phyloP scores from a whole-genome alignment of 2,888 invertebrate genomes.

The Notodonta dromedarius region DNA sequence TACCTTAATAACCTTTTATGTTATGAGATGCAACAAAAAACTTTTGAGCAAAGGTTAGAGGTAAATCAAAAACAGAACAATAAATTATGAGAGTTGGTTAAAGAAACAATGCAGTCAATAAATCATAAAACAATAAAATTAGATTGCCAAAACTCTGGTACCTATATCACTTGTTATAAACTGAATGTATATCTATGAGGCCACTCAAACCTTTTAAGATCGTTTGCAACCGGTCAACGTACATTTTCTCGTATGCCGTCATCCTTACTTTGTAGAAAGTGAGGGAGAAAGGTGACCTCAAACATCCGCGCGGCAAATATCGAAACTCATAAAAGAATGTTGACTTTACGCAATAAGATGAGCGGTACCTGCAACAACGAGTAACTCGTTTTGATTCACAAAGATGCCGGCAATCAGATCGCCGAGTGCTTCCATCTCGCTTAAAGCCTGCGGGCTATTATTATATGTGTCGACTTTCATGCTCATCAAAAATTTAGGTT shows the following conservation, averaged over 20 bases:
- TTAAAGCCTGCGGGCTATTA: background rate
- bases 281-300: conserved; percentile 61
- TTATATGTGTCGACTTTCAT: background rate
- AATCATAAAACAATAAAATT: too few species aligned
- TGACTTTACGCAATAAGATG: conserved; percentile 51
- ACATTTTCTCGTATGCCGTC: conserved; percentile 20
- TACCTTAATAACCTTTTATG: too few species aligned
- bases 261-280: conserved; percentile 60
- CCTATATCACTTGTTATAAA: too few species aligned
- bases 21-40: too few species aligned
- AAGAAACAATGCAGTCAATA: too few species aligned
- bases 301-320: conserved; percentile 53
- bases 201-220: background rate
- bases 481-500: background rate
- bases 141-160: too few species aligned
- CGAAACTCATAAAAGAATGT: conserved; percentile 47
- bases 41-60: too few species aligned
- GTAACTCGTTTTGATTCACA: conserved; percentile 8
- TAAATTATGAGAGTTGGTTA: too few species aligned
- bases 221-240: background rate
- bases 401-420: background rate
- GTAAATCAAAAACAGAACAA: too few species aligned
- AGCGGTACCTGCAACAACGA: conserved; percentile 19
- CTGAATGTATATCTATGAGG: too few species aligned
- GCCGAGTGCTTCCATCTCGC: background rate